These are phyloP conservation scores for Nebria brevicollis DNA, from an alignment of 2,888 invertebrate species.

Conservation along the genomic window DNA sequence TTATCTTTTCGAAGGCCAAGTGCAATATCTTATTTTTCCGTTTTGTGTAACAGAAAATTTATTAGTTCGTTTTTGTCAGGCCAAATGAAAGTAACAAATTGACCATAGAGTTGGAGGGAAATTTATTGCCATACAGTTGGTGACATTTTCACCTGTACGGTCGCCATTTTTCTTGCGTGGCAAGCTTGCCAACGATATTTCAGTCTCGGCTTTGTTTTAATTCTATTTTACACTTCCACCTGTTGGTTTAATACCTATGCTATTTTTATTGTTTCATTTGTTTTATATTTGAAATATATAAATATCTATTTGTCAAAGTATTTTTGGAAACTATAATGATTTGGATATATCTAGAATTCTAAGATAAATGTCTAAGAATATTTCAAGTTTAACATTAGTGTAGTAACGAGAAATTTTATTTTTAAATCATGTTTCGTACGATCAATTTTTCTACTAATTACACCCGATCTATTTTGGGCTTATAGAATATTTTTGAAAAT, in stretches of 20 bases:
- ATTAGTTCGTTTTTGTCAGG: conserved; percentile 21
- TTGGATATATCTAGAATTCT: background rate
- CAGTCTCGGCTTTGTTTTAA: background rate
- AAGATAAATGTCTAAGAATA: no score
- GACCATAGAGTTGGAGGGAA: conserved; percentile 12
- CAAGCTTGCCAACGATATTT: conserved; percentile 15
- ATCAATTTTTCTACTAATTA: no score
- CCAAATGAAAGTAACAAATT: conserved; percentile 36
- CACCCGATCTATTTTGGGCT: no score
- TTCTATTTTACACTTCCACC: background rate
- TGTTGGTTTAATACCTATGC: background rate
- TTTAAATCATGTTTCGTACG: no score
- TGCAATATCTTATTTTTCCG: background rate
- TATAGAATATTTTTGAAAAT: no score
- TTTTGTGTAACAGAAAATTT: conserved; percentile 2
- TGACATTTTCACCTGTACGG: conserved; percentile 6
- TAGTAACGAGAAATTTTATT: background rate
- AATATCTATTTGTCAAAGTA: background rate
- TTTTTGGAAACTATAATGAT: background rate
- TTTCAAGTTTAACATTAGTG: background rate
- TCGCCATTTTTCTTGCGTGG: background rate
- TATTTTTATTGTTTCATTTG: background rate
- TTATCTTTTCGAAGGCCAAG: background rate
- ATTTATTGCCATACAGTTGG: background rate
- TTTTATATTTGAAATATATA: background rate